Conservation (phyloP, 2,888 invertebrate genomes). For the Plutella xylostella region DNA sequence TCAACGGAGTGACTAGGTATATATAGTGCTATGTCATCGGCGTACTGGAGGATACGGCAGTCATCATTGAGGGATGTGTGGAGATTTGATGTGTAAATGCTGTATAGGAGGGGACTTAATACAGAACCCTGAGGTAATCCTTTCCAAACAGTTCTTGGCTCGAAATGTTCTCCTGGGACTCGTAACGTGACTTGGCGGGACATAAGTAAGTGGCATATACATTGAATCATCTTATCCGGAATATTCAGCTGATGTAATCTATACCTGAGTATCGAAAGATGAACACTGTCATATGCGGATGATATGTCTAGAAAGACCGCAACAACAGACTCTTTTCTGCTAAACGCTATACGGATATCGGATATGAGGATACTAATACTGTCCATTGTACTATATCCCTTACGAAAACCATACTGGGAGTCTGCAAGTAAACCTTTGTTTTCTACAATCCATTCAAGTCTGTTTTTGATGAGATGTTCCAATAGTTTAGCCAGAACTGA, state of each 20-base stretch:
- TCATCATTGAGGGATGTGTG: slow-evolving; percentile 6
- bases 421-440: slow-evolving; percentile 11
- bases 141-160: slow-evolving; percentile 15
- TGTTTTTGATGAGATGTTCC: slow-evolving; percentile 20
- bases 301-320: slow-evolving; percentile 22
- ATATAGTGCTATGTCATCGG: slow-evolving; percentile 17
- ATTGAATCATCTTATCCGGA: slow-evolving; percentile 16
- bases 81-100: slow-evolving; percentile 18
- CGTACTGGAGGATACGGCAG: slow-evolving; percentile 20
- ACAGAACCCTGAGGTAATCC: slow-evolving; percentile 22
- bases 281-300: slow-evolving; percentile 22
- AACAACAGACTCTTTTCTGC: slow-evolving; percentile 13
- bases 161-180: neutral
- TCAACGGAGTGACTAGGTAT: neutral
- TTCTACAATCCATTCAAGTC: slow-evolving; percentile 21
- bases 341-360: slow-evolving; percentile 18
- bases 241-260: slow-evolving; percentile 19
- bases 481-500: slow-evolving; percentile 17
- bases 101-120: slow-evolving; percentile 18
- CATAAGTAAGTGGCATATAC: slow-evolving; percentile 16
- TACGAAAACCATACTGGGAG: slow-evolving; percentile 22
- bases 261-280: slow-evolving; percentile 16
- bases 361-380: slow-evolving; percentile 20
- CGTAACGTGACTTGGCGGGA: slow-evolving; percentile 9
- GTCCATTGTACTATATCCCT: slow-evolving; percentile 21